Percentiles rank a stretch among this genome's conserved stretches.
phyloP scores from a whole-genome alignment of 1,140 invertebrate genomes.

The Pararge aegeria region DNA sequence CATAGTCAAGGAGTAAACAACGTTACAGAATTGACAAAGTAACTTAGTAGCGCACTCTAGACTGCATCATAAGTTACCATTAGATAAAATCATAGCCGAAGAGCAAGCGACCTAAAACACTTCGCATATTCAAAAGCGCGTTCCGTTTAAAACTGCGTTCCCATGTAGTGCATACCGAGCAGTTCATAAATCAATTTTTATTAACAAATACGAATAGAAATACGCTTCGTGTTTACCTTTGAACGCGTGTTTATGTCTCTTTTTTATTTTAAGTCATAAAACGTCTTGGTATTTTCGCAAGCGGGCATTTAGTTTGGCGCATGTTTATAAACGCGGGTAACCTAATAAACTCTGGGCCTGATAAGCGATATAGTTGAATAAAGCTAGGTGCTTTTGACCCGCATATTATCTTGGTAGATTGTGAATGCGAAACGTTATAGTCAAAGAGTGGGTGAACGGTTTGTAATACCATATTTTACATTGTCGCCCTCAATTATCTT shows the following conservation, averaged over 20 bases:
- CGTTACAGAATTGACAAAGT: too few species aligned
- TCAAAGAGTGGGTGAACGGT: not conserved
- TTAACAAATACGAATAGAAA: slow-evolving; percentile 16
- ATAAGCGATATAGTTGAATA: slow-evolving; percentile 31
- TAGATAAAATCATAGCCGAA: too few species aligned
- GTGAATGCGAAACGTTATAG: slow-evolving; percentile 32
- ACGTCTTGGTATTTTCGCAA: slow-evolving; percentile 30
- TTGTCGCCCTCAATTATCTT: not conserved
- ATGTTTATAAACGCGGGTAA: slow-evolving; percentile 36
- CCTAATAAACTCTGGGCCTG: slow-evolving; percentile 44
- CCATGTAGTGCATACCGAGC: slow-evolving; percentile 9
- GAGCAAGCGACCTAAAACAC: too few species aligned
- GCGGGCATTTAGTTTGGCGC: slow-evolving; percentile 6
- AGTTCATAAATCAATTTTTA: slow-evolving; percentile 39
- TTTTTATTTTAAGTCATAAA: slow-evolving; percentile 37
- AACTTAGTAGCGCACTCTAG: too few species aligned
- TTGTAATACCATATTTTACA: not conserved
- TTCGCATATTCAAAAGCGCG: not conserved
- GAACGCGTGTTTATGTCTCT: slow-evolving; percentile 21
- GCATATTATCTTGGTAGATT: slow-evolving; percentile 54
- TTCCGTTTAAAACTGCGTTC: slow-evolving; percentile 16
- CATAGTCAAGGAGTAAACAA: too few species aligned
- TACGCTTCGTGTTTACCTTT: slow-evolving; percentile 14
- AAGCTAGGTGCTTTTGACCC: slow-evolving; percentile 57
- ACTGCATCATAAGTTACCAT: too few species aligned